These are phyloP conservation scores for Lacerta agilis DNA, from an alignment of 2,797 vertebrate genomes.

Conservation along the genomic window DNA sequence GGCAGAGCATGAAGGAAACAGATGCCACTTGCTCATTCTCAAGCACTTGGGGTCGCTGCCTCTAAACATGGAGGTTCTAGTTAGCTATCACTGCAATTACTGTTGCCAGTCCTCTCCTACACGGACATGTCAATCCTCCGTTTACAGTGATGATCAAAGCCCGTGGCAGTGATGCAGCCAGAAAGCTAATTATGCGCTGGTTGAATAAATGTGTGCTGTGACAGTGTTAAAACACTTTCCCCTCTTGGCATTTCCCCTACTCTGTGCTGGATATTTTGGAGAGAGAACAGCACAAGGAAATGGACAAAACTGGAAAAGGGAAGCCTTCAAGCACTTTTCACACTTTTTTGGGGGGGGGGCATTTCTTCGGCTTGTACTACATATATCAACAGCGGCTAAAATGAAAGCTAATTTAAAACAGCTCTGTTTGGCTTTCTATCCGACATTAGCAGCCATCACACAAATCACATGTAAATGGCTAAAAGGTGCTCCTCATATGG, in stretches of 20 bases:
- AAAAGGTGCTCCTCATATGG: neutral
- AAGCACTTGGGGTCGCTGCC: neutral
- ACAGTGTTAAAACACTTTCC: conserved; percentile 1
- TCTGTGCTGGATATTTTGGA: conserved; percentile 63
- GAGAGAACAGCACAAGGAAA: conserved; percentile 59
- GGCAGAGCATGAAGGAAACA: too few species aligned
- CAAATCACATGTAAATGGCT: neutral
- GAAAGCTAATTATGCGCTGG: neutral
- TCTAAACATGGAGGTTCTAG: neutral
- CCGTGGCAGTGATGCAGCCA: too few species aligned
- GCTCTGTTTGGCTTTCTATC: neutral
- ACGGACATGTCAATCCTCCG: too few species aligned
- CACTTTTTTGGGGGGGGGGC: neutral
- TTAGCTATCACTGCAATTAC: neutral
- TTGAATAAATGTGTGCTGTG: neutral
- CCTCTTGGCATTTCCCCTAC: conserved; percentile 51
- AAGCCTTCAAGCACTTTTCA: neutral
- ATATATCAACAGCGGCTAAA: neutral
- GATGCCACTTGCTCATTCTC: neutral
- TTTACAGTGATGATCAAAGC: too few species aligned
- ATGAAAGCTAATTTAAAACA: neutral
- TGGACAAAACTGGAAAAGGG: neutral
- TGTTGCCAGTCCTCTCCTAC: neutral
- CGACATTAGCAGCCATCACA: neutral
- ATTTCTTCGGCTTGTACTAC: neutral